Percentiles rank a stretch among this genome's conserved stretches.
Conservation (phyloP, 2,113 vertebrate genomes). For the Malurus alboscapulatus region DNA sequence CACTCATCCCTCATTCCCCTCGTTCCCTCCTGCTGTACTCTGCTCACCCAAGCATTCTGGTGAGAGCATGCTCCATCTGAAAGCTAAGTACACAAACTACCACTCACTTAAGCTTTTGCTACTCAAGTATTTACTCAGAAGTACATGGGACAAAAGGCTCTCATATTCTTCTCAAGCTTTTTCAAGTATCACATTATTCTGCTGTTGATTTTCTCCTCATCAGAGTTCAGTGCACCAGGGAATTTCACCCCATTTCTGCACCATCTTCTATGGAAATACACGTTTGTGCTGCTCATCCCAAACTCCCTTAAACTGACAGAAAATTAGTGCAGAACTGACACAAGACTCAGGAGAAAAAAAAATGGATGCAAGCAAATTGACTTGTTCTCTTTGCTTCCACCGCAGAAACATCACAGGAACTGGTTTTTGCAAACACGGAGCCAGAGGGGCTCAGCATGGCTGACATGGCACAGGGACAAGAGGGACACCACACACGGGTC, state of each 20-base stretch:
- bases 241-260: background rate
- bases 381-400: background rate
- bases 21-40: background rate
- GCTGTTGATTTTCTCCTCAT: background rate
- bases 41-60: background rate
- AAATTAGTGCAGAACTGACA: background rate
- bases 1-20: background rate
- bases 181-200: background rate
- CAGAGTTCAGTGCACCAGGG: background rate
- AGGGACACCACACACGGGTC: background rate
- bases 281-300: background rate
- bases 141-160: background rate
- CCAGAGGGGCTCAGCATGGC: background rate
- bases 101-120: background rate
- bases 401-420: background rate
- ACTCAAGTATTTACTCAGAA: background rate
- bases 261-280: background rate
- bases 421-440: background rate
- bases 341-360: background rate
- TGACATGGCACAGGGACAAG: background rate
- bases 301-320: background rate
- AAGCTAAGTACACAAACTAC: background rate
- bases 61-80: rapidly evolving
- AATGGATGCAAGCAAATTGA: background rate
- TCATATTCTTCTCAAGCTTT: background rate